Evolutionary conservation across 2,113 vertebrate species (phyloP), one percentile per base, ranked within the genome.

Genomic region (Dinomys branickii): DNA sequence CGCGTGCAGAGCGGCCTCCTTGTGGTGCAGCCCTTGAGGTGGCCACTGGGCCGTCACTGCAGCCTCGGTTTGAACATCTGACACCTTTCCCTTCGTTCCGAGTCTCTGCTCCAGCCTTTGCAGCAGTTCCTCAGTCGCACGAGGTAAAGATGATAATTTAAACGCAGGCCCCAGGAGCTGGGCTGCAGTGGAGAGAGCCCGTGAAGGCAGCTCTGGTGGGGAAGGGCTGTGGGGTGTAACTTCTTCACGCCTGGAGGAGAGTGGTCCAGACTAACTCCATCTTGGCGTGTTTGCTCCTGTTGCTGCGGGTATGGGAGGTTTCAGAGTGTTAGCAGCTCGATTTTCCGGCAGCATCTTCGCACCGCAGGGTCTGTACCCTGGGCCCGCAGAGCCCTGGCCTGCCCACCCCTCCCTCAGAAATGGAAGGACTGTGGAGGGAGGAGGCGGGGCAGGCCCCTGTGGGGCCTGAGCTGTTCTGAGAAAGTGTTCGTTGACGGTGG

Each of bases 401-500:
- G 56, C 94, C 92, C 75, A 86, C 50, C 95, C 81, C 59, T 63
- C 96, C 94, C 96, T 93, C 73, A 63, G 83, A 94, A 96, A 95
- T 59, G 63, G 71, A 83, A 97, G 86, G 96, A 95, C 95, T 88
- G 92, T 90, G 84, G 84, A 38, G 83, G 90, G 4, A 78, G 38
- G 73, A 78, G 38, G 73, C 1, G 71, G 41, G 12, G 73, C 22
- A 2, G 85, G 61, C 33, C 90, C 86, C 56, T 5, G 22, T 38
- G 85, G 50, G 71, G 77, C 87, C 84, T 90, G 86, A 94, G 95
- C 96, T 93, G 90, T 93, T 97, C 87, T 97, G 96, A 97, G 96
- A 91, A 96, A 93, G 91, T 94, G 77, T 97, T 90, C 96, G 96
- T 97, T 95, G 89, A 93, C 96, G 69, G 67, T 92, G 94, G 95